Evolutionary conservation across 2,888 invertebrate genomes (phyloP).

Genomic region (Polydesmus complanatus): DNA sequence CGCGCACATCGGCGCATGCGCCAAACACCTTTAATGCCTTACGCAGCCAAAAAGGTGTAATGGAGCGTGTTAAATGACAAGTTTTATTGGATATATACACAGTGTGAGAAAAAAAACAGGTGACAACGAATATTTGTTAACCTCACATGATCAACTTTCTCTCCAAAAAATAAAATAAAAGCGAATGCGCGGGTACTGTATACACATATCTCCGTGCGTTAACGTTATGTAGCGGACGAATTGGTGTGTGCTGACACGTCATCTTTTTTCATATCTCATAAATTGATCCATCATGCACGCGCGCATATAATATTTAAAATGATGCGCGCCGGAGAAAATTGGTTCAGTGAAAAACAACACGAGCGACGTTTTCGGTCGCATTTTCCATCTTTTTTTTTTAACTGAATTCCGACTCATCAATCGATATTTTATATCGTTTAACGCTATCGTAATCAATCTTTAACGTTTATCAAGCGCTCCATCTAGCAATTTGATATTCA

Average conservation of each 20-base stretch:
- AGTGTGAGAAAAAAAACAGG: conserved; percentile 6
- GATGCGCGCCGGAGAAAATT: too few species aligned
- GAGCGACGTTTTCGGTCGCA: too few species aligned
- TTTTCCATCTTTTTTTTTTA: too few species aligned
- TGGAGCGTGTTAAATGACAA: conserved; percentile 9
- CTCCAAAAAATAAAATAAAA: background rate
- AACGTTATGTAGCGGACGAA: background rate
- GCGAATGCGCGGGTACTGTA: background rate
- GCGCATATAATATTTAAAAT: background rate
- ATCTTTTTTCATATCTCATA: background rate
- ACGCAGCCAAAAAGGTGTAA: conserved; percentile 5
- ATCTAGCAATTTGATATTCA: too few species aligned
- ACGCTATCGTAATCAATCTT: too few species aligned
- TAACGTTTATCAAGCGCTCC: too few species aligned
- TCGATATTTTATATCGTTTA: too few species aligned
- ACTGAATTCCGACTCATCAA: too few species aligned
- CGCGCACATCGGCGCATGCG: background rate
- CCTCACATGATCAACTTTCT: conserved; percentile 2
- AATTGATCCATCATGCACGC: conserved; percentile 1
- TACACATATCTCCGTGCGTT: too few species aligned
- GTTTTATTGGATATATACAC: conserved; percentile 3
- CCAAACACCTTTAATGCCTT: background rate
- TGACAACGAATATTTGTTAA: conserved; percentile 4
- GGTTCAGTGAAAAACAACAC: too few species aligned
- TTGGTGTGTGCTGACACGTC: background rate